Conservation (phyloP, 1,140 invertebrate genomes). For the Lamellibrachia luymesi region DNA sequence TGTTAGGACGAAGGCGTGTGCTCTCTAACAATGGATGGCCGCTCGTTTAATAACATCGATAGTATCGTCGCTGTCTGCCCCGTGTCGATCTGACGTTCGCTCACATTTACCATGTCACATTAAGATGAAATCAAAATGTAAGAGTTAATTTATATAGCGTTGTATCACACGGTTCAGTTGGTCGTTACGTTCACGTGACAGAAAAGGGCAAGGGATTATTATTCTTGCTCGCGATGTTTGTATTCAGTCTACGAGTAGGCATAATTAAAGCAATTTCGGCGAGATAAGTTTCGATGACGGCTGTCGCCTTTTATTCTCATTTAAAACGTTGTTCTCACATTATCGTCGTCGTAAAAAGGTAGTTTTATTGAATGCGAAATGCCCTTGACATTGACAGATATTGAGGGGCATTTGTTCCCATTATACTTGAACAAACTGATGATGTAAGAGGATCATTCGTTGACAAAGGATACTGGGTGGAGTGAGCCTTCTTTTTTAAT, state of each 20-base stretch:
- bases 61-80: background rate
- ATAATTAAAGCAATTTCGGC: background rate
- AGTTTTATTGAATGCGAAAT: background rate
- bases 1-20: background rate
- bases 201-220: background rate
- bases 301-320: background rate
- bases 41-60: slow-evolving; percentile 1
- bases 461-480: background rate
- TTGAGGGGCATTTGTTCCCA: too few relatives aligned
- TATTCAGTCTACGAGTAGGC: background rate
- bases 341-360: background rate
- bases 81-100: background rate
- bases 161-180: background rate
- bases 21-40: background rate
- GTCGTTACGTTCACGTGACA: background rate
- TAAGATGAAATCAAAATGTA: background rate
- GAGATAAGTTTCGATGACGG: background rate
- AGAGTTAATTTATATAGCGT: background rate
- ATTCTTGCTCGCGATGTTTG: background rate
- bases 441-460: background rate
- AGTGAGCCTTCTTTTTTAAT: too few relatives aligned
- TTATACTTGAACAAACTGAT: background rate
- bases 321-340: background rate
- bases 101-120: background rate
- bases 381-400: background rate